Evolutionary conservation across 2,113 vertebrate species (phyloP).

Genomic region (Theristicus caerulescens): DNA sequence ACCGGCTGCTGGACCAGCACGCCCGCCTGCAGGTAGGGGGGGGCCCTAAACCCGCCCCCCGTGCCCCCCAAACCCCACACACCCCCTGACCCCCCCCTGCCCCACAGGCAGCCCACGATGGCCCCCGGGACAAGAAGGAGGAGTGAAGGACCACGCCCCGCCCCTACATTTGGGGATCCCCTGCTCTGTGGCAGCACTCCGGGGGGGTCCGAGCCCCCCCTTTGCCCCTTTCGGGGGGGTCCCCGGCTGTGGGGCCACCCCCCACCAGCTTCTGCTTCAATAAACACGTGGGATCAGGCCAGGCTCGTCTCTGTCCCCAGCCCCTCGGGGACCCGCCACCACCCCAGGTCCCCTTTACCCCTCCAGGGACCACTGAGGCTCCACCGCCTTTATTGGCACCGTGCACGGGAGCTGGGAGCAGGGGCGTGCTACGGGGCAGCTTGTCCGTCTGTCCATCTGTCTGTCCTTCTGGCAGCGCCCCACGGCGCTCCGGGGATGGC

Average conservation of each 20-base stretch:
- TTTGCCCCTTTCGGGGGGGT: no score
- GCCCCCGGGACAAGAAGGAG: neutral
- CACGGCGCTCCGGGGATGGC: neutral
- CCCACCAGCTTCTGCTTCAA: neutral
- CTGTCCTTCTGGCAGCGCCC: neutral
- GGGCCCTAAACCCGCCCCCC: no score
- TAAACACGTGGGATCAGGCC: neutral
- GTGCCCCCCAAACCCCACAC: neutral
- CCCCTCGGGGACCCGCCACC: no score
- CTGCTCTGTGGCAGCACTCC: no score
- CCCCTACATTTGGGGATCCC: no score
- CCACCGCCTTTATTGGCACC: neutral
- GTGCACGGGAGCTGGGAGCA: neutral
- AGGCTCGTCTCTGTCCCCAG: neutral
- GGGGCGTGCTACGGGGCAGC: neutral
- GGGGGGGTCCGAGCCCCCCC: neutral
- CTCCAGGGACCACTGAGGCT: neutral
- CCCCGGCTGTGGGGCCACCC: no score
- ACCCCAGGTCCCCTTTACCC: no score
- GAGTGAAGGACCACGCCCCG: neutral
- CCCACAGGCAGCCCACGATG: conserved; percentile 54
- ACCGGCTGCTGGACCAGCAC: neutral
- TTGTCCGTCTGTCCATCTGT: neutral
- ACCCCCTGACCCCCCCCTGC: neutral
- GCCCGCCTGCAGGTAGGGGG: neutral